phyloP scores from a whole-genome alignment of 1,140 invertebrate genomes.

The Scaptodrosophila lebanonensis region DNA sequence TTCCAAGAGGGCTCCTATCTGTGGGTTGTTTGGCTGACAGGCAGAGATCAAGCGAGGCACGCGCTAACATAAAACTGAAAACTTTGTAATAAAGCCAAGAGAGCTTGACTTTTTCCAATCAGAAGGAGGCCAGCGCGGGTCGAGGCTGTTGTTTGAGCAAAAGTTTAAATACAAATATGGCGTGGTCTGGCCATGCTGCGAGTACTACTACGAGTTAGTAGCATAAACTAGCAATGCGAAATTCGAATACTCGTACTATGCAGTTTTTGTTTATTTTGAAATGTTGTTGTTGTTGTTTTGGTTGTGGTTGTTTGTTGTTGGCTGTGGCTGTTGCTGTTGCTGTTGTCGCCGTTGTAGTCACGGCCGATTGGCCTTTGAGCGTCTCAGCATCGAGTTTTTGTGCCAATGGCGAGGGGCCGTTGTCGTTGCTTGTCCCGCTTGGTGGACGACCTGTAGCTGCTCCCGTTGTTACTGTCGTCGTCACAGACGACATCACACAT shows the following conservation, averaged over 20 bases:
- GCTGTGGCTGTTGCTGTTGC: slow-evolving; percentile 4
- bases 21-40: neutral
- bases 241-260: slow-evolving; percentile 9
- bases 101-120: slow-evolving; percentile 35
- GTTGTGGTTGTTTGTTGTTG: neutral
- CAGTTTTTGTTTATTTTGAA: no score
- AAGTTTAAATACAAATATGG: slow-evolving; percentile 34
- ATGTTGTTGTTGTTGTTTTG: neutral
- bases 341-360: slow-evolving; percentile 45
- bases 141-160: slow-evolving; percentile 1
- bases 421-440: slow-evolving; percentile 7
- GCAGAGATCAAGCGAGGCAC: slow-evolving; percentile 1
- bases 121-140: slow-evolving; percentile 12
- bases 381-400: slow-evolving; percentile 16
- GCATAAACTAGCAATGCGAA: slow-evolving; percentile 24
- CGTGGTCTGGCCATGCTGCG: neutral
- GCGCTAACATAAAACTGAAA: slow-evolving; percentile 1
- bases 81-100: neutral
- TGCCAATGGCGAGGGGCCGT: slow-evolving; percentile 41
- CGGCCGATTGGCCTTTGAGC: slow-evolving; percentile 56
- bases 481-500: slow-evolving; percentile 66
- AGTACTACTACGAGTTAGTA: slow-evolving; percentile 1
- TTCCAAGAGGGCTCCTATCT: no score
- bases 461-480: slow-evolving; percentile 62
- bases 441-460: slow-evolving; percentile 56